Evolutionary conservation across 2,797 vertebrate species (phyloP), one percentile per base, ranked within the genome.

Genomic region (Enteromius trimaculatus): DNA sequence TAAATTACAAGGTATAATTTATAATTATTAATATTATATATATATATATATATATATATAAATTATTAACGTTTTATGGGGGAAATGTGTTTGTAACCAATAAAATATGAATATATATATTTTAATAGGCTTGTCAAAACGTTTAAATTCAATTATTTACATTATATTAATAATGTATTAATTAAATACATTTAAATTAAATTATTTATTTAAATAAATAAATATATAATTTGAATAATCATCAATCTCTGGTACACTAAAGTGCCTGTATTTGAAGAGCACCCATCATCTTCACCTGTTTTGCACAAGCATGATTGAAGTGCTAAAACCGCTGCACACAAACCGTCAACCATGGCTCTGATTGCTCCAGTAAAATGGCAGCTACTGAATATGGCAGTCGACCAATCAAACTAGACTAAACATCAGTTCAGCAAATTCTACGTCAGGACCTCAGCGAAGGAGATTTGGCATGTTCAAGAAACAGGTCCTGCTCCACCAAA

Each of bases 401-500:
- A 72, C 29, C 79, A 72, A 19, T 19, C 9, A 10, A 65, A 64
- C 29, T 55, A 81, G 42, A 44, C 66, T 80, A 80, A 80, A 80
- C 79, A 80, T 80, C 49, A 44, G 51, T n/a, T 64, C 70, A 23
- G 51, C 31, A 64, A 66, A 68, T 21, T 37, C 17, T n/a, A 1
- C 3, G 1, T 71, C 69, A 84, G 37, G 51, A 37, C 51, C 29
- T 75, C 17, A 23, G 44, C 2, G 29, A 31, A 37, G 14, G 47
- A 77, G 26, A 72, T 66, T 77, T 71, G 17, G 64, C 78, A 77
- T 65, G 84, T 60, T 66, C 80, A 65, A 39, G 58, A 80, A 89
- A 89, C 80, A 64, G 1, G 58, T 69, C 16, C 51, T 81, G 60
- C 78, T 19, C 80, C 17, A 47, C 14, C 2, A 79, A 88, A 85